A percentile compares a stretch with the other conserved stretches of the same genome.
phyloP scores from a whole-genome alignment of 2,888 invertebrate genomes.

The Serrognathus titanus region DNA sequence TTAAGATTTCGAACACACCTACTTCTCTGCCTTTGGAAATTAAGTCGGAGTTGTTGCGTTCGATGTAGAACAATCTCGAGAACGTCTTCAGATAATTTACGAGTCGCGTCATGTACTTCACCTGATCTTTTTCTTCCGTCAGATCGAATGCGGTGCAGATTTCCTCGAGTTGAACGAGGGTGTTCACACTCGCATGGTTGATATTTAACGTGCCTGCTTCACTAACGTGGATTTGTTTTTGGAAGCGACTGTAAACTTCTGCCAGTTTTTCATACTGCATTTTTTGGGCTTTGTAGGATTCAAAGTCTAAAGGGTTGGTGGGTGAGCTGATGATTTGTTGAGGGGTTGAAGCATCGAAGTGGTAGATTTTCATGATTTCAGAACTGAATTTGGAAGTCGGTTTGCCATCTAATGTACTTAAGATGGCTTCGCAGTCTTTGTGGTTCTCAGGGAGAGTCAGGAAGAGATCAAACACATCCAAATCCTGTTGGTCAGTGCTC shows the following conservation, averaged over 20 bases:
- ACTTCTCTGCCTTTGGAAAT: constrained; percentile 40
- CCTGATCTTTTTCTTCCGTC: constrained; percentile 27
- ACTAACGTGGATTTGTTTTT: constrained; percentile 25
- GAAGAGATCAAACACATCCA: constrained; percentile 45
- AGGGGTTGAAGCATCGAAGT: no score
- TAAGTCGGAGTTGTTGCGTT: constrained; percentile 40
- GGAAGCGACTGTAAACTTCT: constrained; percentile 52
- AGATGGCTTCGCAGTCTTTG: constrained; percentile 34
- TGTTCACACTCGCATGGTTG: constrained; percentile 53
- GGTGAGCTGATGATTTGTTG: no score
- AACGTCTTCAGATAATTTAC: constrained; percentile 60
- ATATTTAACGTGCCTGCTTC: constrained; percentile 47
- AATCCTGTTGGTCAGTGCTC: constrained; percentile 38
- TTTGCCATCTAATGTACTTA: constrained; percentile 27
- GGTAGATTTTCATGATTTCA: no score
- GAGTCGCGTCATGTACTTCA: constrained; percentile 54
- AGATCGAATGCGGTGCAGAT: constrained; percentile 36
- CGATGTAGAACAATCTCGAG: constrained; percentile 48
- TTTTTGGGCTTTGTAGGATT: background rate
- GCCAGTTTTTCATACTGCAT: constrained; percentile 44
- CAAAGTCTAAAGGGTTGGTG: background rate
- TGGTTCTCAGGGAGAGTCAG: constrained; percentile 36
- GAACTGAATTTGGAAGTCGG: no score
- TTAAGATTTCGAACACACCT: constrained; percentile 54
- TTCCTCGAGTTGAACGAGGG: constrained; percentile 54